Evolutionary conservation across 2,113 vertebrate genomes (phyloP).

Genomic region (Melospiza georgiana): DNA sequence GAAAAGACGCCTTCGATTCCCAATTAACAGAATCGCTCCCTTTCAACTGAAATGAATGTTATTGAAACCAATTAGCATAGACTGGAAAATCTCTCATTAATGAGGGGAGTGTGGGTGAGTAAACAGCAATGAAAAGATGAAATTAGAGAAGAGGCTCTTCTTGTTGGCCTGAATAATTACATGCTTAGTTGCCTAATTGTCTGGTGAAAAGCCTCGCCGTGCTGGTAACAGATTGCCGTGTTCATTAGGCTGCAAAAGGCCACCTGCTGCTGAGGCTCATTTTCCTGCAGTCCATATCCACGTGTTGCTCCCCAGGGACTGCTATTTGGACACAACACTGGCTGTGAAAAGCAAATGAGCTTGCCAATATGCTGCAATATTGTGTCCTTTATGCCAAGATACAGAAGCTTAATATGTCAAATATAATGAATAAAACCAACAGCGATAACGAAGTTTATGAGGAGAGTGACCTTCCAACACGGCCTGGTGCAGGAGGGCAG

Average conservation of each 20-base stretch:
- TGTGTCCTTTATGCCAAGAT: constrained; percentile 96
- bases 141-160: constrained; percentile 99
- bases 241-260: constrained; percentile 99
- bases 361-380: constrained; percentile 98
- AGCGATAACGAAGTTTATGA: constrained; percentile 79
- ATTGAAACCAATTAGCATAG: constrained; percentile 99
- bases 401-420: constrained; percentile 96
- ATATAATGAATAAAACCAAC: constrained; percentile 90
- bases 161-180: constrained; percentile 99
- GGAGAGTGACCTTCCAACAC: constrained; percentile 77
- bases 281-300: constrained; percentile 89
- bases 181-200: constrained; percentile 99
- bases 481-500: constrained; percentile 67
- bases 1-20: constrained; percentile 94
- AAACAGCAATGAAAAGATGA: constrained; percentile 99
- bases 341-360: constrained; percentile 97
- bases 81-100: constrained; percentile 99
- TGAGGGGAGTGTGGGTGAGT: constrained; percentile 99
- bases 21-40: constrained; percentile 99
- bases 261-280: constrained; percentile 98
- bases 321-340: constrained; percentile 92
- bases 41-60: constrained; percentile 99
- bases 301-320: constrained; percentile 91
- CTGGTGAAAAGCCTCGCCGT: constrained; percentile 92
- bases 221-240: constrained; percentile 98